phyloP scores from a whole-genome alignment of 1,140 invertebrate genomes.

The Saccostrea glomerata region DNA sequence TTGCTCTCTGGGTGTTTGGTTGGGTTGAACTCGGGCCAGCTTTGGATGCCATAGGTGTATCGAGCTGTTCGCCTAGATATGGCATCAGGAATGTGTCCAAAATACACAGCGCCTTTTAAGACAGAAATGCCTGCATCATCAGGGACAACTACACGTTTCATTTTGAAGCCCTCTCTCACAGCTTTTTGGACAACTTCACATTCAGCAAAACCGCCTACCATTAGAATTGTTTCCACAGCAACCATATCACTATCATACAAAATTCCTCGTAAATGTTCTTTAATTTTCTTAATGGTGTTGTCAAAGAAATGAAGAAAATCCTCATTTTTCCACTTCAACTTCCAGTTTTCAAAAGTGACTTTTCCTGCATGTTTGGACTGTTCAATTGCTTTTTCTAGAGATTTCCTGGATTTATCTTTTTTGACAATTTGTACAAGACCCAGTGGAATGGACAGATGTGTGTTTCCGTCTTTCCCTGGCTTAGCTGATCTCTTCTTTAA shows the following conservation, averaged over 20 bases:
- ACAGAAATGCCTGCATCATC: slow-evolving; percentile 49
- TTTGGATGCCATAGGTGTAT: slow-evolving; percentile 50
- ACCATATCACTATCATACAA: slow-evolving; percentile 28
- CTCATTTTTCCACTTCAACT: slow-evolving; percentile 31
- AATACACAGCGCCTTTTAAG: slow-evolving; percentile 54
- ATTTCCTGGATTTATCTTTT: neutral
- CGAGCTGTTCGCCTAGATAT: neutral
- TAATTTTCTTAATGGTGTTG: slow-evolving; percentile 38
- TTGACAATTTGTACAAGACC: slow-evolving; percentile 38
- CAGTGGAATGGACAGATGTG: slow-evolving; percentile 33
- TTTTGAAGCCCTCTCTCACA: slow-evolving; percentile 41
- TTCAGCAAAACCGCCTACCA: slow-evolving; percentile 59
- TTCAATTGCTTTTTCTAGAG: slow-evolving; percentile 32
- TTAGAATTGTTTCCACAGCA: slow-evolving; percentile 47
- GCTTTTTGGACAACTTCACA: slow-evolving; percentile 48
- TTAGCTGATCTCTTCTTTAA: slow-evolving; percentile 47
- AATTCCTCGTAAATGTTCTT: slow-evolving; percentile 43
- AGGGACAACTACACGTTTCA: slow-evolving; percentile 50
- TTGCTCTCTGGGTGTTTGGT: slow-evolving; percentile 38
- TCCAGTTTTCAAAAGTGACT: slow-evolving; percentile 43
- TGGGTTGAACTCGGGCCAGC: slow-evolving; percentile 44
- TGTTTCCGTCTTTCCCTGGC: slow-evolving; percentile 40
- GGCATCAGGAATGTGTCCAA: slow-evolving; percentile 30
- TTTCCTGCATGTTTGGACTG: slow-evolving; percentile 23
- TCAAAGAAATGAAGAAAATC: slow-evolving; percentile 45